These are phyloP conservation scores for Sparus aurata DNA, from an alignment of 2,797 vertebrate species.

Conservation along the genomic window DNA sequence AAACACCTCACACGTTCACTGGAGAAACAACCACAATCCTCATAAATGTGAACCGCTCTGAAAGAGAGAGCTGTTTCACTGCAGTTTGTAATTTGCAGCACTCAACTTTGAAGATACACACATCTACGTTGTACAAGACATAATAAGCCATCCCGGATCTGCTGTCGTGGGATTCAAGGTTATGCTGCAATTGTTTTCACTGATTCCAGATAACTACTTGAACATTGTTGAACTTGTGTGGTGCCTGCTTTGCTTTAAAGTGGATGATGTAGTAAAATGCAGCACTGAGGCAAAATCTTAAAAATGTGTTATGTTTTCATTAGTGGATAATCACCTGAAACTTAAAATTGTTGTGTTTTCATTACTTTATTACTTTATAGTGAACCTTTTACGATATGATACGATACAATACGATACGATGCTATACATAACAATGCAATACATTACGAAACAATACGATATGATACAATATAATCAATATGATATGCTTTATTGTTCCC, in stretches of 20 bases:
- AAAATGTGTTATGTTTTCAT: no score
- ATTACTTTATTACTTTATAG: no score
- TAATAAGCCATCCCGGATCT: background rate
- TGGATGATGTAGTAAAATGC: background rate
- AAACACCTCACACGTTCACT: background rate
- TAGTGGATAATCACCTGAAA: no score
- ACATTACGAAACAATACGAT: no score
- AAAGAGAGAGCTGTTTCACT: background rate
- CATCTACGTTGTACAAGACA: background rate
- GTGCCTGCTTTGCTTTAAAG: background rate
- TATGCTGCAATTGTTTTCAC: background rate
- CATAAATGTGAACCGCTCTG: background rate
- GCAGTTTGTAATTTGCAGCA: background rate
- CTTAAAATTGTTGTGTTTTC: no score
- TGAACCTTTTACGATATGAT: no score
- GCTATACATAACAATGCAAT: no score
- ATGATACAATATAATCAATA: no score
- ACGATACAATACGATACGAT: no score
- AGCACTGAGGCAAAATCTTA: background rate
- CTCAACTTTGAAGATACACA: conserved; percentile 2
- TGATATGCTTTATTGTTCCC: no score
- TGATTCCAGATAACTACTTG: background rate
- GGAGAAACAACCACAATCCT: conserved; percentile 7
- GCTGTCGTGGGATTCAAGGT: conserved; percentile 2
- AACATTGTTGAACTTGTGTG: background rate